Evolutionary conservation across 2,113 vertebrate genomes (phyloP), one percentile per base, ranked within the genome.

Genomic region (Onychostruthus taczanowskii): DNA sequence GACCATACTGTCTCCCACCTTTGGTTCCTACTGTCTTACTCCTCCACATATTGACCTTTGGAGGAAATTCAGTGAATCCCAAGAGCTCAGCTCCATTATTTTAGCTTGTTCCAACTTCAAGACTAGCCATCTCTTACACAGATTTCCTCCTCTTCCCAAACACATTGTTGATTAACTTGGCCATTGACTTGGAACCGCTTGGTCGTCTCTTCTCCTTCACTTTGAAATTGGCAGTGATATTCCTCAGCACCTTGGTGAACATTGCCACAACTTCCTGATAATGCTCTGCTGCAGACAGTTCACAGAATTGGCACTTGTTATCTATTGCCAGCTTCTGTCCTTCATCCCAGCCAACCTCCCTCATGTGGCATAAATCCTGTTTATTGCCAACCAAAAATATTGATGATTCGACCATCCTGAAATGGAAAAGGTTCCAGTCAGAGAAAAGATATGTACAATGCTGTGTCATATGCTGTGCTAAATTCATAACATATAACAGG

Each of bases 131-230:
- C 33, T 24, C 33, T 95, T 98, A 99, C 82, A 99, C 98, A 21
- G 98, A 99, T 96, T 98, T 99, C 80, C 98, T 97, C 87, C 98
- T 98, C 95, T 99, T 99, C 49, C 98, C 98, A 73, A 99, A 99
- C 43, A 99, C 95, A 8, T 98, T 99, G 96, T 98, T 99, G 97
- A 99, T 99, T 91, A 99, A 66, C 89, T 98, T 99, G 91, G 98
- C 98, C 98, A 99, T 97, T 69, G 98, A 98, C 92, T 98, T 99
- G 44, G 98, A 99, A 35, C 98, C 98, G 19, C 98, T 99, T 6
- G 98, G 96, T 43, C 99, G 91, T 28, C 98, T 98, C 81, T 98
- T 98, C 28, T 98, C 98, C 92, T 98, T 99, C 58, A 87, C 94
- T 95, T 98, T 99, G 95, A 93, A 84, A 61, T 86, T 97, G 49